These are phyloP conservation scores for Caenorhabditis panamensis DNA, from an alignment of 2,888 invertebrate species.

Conservation along the genomic window DNA sequence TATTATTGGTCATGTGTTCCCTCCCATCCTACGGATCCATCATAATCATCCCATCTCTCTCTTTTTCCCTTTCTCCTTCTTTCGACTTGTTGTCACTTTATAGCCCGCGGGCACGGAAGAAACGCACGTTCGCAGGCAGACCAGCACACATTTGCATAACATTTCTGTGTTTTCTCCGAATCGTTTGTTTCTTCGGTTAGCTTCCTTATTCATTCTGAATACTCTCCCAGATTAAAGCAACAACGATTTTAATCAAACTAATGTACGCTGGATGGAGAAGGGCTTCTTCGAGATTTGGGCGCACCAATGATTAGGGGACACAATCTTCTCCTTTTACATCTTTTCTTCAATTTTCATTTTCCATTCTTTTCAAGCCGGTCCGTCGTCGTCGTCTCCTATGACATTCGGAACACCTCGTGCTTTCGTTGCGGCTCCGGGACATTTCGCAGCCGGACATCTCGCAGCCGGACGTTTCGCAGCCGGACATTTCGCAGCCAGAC, in stretches of 20 bases:
- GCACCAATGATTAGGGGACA: slow-evolving; percentile 15
- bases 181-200: slow-evolving; percentile 7
- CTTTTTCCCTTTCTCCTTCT: neutral
- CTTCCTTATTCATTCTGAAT: neutral
- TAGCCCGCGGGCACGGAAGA: slow-evolving; percentile 33
- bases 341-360: slow-evolving; percentile 16
- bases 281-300: slow-evolving; percentile 42
- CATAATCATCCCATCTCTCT: slow-evolving; percentile 29
- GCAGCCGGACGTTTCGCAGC: no score
- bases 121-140: slow-evolving; percentile 28
- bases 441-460: no score
- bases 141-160: slow-evolving; percentile 15
- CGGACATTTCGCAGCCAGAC: no score
- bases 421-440: no score
- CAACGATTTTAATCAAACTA: slow-evolving; percentile 23
- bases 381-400: slow-evolving; percentile 5
- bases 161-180: neutral
- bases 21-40: slow-evolving; percentile 26
- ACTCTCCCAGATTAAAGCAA: neutral
- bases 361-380: neutral
- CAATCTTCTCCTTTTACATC: slow-evolving; percentile 23
- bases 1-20: slow-evolving; percentile 9
- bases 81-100: slow-evolving; percentile 39
- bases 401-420: slow-evolving; percentile 41
- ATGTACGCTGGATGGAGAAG: slow-evolving; percentile 20